Conservation (phyloP, 2,888 invertebrate genomes). For the Lasioglossum figueresi region DNA sequence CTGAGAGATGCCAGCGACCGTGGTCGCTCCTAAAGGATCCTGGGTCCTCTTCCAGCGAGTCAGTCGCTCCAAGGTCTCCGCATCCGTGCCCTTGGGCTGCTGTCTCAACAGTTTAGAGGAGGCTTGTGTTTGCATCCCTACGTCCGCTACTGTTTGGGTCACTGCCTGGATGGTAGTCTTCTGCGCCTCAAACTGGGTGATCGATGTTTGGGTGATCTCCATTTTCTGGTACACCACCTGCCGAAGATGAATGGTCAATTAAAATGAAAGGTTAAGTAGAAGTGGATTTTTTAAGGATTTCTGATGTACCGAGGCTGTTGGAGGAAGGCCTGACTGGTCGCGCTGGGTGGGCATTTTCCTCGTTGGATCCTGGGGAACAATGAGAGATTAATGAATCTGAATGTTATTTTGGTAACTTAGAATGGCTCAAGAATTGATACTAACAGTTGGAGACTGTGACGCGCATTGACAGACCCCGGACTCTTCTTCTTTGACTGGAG, state of each 20-base stretch:
- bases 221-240: slow-evolving; percentile 11
- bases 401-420: no score
- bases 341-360: no score
- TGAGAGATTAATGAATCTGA: no score
- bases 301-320: not conserved
- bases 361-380: no score
- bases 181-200: slow-evolving; percentile 26
- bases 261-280: not conserved
- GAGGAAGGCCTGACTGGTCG: no score
- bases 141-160: slow-evolving; percentile 46
- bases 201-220: slow-evolving; percentile 45
- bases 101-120: slow-evolving; percentile 19
- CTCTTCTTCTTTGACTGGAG: not conserved
- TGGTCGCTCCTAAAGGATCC: slow-evolving; percentile 30
- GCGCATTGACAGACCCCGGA: no score
- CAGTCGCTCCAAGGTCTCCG: slow-evolving; percentile 39
- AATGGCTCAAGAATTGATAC: not conserved
- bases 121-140: slow-evolving; percentile 26
- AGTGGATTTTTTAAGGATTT: not conserved
- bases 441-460: not conserved
- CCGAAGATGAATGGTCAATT: not conserved
- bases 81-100: slow-evolving; percentile 7
- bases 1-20: slow-evolving; percentile 19
- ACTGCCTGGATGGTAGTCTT: slow-evolving; percentile 27
- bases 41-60: slow-evolving; percentile 19